Conservation (phyloP, 2,888 invertebrate genomes). For the Acleris literana region DNA sequence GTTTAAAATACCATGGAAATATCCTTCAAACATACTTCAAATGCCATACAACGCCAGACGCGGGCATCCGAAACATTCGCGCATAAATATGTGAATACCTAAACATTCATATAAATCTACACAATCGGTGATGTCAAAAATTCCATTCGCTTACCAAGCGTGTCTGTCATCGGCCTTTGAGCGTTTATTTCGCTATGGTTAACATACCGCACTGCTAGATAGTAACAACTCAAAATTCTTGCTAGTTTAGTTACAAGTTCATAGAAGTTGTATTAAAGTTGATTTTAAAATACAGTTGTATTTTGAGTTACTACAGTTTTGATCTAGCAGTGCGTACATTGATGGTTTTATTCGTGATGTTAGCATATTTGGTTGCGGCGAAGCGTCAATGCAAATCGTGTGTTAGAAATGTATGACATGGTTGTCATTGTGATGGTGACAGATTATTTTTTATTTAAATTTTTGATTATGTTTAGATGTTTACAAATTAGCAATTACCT, state of each 20-base stretch:
- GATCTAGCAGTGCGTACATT: too few relatives aligned
- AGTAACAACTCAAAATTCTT: too few relatives aligned
- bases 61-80: slow-evolving; percentile 10
- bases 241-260: too few relatives aligned
- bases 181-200: neutral
- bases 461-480: too few relatives aligned
- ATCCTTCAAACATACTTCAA: neutral
- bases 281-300: too few relatives aligned
- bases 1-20: slow-evolving; percentile 19
- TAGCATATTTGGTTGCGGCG: neutral
- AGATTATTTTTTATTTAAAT: too few relatives aligned
- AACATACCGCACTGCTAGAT: too few relatives aligned
- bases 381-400: neutral
- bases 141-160: slow-evolving; percentile 16
- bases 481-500: too few relatives aligned
- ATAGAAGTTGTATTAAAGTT: too few relatives aligned
- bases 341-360: neutral
- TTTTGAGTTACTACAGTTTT: too few relatives aligned
- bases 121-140: slow-evolving; percentile 17
- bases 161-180: slow-evolving; percentile 21
- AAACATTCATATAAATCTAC: neutral
- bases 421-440: neutral
- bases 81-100: slow-evolving; percentile 3
- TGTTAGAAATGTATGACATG: neutral
- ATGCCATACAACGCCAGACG: slow-evolving; percentile 15